A percentile compares a stretch with the other conserved stretches of the same genome.
These are phyloP conservation scores for Agapetus fuscipes DNA, from an alignment of 2,888 invertebrate species.

Conservation along the genomic window DNA sequence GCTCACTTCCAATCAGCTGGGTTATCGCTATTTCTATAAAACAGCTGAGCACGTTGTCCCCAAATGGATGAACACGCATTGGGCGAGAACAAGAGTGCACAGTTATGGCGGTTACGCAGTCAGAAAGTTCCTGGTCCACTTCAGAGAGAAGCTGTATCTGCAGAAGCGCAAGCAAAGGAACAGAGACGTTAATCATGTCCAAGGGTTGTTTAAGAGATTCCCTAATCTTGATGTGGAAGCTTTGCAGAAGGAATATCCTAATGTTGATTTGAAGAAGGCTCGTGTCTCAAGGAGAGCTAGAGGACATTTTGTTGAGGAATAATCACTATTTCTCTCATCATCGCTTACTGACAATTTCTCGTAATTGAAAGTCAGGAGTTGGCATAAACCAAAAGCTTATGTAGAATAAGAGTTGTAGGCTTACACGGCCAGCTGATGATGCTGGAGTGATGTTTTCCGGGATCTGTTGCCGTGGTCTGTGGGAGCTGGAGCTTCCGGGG, in stretches of 20 bases:
- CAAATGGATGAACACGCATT: slow-evolving; percentile 53
- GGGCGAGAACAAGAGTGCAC: slow-evolving; percentile 49
- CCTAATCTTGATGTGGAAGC: slow-evolving; percentile 65
- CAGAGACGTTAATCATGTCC: slow-evolving; percentile 58
- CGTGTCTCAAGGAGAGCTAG: slow-evolving; percentile 45
- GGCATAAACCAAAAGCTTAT: too few species aligned
- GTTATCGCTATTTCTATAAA: slow-evolving; percentile 47
- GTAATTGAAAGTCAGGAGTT: too few species aligned
- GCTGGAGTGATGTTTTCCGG: too few species aligned
- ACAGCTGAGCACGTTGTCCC: slow-evolving; percentile 57
- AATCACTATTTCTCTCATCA: too few species aligned
- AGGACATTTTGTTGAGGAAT: slow-evolving; percentile 50
- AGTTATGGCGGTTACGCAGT: slow-evolving; percentile 51
- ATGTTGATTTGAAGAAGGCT: slow-evolving; percentile 62
- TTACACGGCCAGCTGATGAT: too few species aligned
- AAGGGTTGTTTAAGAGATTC: slow-evolving; percentile 61
- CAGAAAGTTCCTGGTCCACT: slow-evolving; percentile 48
- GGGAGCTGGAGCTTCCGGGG: too few species aligned
- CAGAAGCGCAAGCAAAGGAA: slow-evolving; percentile 46
- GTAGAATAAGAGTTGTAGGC: too few species aligned
- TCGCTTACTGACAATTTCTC: too few species aligned
- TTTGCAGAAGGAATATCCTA: slow-evolving; percentile 62
- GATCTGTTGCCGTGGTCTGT: too few species aligned
- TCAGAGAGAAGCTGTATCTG: slow-evolving; percentile 56
- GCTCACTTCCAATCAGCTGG: slow-evolving; percentile 49